Evolutionary conservation across 2,888 invertebrate species (phyloP).

Genomic region (Xanthia icteritia): DNA sequence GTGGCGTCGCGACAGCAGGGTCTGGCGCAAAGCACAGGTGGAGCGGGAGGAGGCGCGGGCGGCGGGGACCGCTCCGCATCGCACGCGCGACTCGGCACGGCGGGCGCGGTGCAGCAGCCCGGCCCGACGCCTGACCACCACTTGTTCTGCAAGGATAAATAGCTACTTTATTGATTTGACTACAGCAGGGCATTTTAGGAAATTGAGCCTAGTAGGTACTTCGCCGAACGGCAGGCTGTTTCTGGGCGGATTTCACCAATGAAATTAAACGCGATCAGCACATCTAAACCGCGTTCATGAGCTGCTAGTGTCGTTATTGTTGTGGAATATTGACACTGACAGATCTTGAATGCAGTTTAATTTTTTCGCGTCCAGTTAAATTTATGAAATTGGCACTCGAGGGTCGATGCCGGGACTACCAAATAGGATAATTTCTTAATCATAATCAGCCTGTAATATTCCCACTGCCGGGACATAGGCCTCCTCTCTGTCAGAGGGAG

Average conservation of each 20-base stretch:
- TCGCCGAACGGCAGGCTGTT: not conserved
- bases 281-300: not conserved
- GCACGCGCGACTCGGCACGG: constrained; percentile 89
- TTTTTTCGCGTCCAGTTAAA: not conserved
- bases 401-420: not conserved
- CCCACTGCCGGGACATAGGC: no score
- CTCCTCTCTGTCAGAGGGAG: no score
- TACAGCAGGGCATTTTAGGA: not conserved
- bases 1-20: constrained; percentile 86
- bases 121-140: constrained; percentile 86
- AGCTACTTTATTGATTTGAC: constrained; percentile 7
- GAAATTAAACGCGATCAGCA: no score
- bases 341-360: not conserved
- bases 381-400: not conserved
- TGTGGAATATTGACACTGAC: not conserved
- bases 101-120: constrained; percentile 87
- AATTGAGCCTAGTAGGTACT: not conserved
- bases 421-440: not conserved
- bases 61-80: constrained; percentile 89
- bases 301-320: not conserved
- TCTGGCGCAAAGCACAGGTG: constrained; percentile 84
- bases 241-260: not conserved
- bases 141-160: constrained; percentile 79
- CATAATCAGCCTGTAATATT: no score
- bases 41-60: constrained; percentile 86